Evolutionary conservation across 1,140 invertebrate species (phyloP).

Genomic region (Trinorchestia longiramus): DNA sequence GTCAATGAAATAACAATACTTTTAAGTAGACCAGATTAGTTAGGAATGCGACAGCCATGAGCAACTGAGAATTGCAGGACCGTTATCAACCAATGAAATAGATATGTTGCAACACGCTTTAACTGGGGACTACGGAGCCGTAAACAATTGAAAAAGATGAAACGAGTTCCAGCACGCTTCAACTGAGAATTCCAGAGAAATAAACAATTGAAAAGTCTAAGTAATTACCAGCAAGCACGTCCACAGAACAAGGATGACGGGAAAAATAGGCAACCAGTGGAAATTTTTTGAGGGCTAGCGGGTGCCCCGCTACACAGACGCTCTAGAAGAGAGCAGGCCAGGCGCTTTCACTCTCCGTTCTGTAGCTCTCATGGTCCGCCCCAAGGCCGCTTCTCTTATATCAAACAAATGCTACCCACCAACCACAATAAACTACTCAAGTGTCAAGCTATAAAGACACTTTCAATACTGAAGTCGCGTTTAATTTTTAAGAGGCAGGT

Average conservation of each 20-base stretch:
- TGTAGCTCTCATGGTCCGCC: neutral
- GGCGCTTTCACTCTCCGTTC: neutral
- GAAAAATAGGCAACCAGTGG: neutral
- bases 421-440: neutral
- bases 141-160: neutral
- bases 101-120: no score
- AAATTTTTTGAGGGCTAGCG: neutral
- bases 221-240: no score
- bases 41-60: no score
- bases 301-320: neutral
- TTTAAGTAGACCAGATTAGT: no score
- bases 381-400: neutral
- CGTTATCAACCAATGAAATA: no score
- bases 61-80: no score
- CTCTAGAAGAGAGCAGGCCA: no score
- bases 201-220: no score
- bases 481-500: neutral
- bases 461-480: neutral
- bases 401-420: neutral
- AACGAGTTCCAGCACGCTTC: no score
- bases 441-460: neutral
- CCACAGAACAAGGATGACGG: neutral
- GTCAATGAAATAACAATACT: no score
- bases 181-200: no score
- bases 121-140: neutral